Evolutionary conservation across 1,140 invertebrate genomes (phyloP), one percentile per base, ranked within the genome.

Genomic region (Meloidogyne exigua): DNA sequence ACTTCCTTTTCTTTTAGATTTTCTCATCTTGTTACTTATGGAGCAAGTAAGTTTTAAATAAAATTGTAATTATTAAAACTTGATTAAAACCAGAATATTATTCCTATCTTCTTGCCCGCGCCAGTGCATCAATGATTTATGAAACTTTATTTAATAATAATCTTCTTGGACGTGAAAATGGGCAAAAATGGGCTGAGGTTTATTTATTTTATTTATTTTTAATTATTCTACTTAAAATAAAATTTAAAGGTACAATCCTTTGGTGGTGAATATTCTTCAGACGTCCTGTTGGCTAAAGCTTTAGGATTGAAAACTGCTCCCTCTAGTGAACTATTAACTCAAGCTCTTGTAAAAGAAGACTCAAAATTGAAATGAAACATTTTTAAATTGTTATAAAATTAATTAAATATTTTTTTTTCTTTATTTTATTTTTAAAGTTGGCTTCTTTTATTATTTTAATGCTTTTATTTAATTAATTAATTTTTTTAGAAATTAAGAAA

Each of bases 21-120:
- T 90, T 93, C 94, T 75, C 96, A 99, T 89, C 89, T 99, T 39
- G 93, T 98, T 9, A 95, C 95, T 3, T 99, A 99, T 88, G 96
- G 96, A 39, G 95, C 95, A 0, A 97, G 72, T 73, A 62, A 62
- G 21, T 64, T 28, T 69, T 42, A n/a, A 13, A n/a, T 25, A 39
- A 10, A 15, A 21, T 23, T 12, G 21, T 13, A 15, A 32, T 12
- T 13, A 44, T 72, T 18, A 26, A 10, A 12, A 23, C 1, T 72
- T 21, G 15, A 18, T 32, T 18, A 18, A 57, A 15, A 21, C n/a
- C n/a, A 73, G 72, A 96, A 89, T 99, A 99, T 89, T 98, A 98
- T 88, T 93, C 95, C 0, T 99, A 99, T 89, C 89, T 98, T 67
- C 92, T 98, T 84, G 97, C 96, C 0, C 91, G 93, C 81, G 93